Conservation (phyloP, 2,888 invertebrate genomes). For the Melipona beecheii region DNA sequence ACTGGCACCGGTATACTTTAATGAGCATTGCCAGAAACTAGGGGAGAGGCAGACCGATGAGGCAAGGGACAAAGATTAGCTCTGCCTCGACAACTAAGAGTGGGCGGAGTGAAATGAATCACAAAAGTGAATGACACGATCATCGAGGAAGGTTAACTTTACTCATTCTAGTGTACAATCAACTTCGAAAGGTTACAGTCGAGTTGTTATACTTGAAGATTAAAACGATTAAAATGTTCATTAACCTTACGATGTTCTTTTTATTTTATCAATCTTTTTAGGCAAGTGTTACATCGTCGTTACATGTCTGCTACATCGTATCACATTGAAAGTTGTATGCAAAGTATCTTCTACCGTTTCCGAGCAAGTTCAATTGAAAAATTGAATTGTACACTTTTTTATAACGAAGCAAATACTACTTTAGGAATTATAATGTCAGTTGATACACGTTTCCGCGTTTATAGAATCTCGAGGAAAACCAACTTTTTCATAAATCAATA, state of each 20-base stretch:
- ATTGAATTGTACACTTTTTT: too few relatives aligned
- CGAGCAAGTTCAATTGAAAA: too few relatives aligned
- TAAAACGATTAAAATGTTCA: neutral
- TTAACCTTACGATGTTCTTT: neutral
- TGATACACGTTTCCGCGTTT: neutral
- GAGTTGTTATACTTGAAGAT: too few relatives aligned
- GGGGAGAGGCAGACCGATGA: slow-evolving; percentile 10
- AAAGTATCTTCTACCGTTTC: too few relatives aligned
- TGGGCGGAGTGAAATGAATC: slow-evolving; percentile 75
- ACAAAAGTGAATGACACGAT: slow-evolving; percentile 78
- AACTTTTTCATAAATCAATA: neutral
- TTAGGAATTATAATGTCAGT: neutral
- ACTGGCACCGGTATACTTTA: slow-evolving; percentile 74
- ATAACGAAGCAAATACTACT: too few relatives aligned
- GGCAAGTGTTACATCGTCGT: too few relatives aligned
- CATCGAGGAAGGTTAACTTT: slow-evolving; percentile 76
- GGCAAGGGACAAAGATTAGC: slow-evolving; percentile 52
- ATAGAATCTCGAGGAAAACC: neutral
- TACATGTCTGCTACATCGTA: too few relatives aligned
- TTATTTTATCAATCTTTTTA: too few relatives aligned
- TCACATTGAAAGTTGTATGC: too few relatives aligned
- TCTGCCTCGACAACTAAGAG: slow-evolving; percentile 48
- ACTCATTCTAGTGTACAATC: slow-evolving; percentile 35
- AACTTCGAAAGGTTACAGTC: neutral
- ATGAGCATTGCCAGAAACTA: slow-evolving; percentile 48